Percentiles rank a stretch among this genome's conserved stretches.
These are phyloP conservation scores for Oscheius sp. DNA, from an alignment of 1,140 invertebrate species.

Conservation along the genomic window DNA sequence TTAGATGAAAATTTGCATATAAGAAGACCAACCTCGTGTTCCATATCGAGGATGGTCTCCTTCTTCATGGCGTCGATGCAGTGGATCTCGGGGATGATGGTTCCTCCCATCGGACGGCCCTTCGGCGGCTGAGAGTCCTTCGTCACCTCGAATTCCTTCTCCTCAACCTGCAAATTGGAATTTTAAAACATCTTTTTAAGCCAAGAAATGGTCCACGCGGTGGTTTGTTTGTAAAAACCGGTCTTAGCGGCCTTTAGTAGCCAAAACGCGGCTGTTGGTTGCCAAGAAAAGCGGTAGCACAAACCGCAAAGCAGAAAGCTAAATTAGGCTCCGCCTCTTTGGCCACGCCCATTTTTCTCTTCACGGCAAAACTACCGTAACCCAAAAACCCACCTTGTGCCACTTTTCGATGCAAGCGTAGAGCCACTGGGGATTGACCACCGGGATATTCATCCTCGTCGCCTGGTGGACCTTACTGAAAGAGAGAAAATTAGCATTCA, in stretches of 20 bases:
- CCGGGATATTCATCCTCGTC: constrained; percentile 7
- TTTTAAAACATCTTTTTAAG: neutral
- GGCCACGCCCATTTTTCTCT: too few species aligned
- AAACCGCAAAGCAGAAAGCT: too few species aligned
- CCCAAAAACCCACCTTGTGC: constrained; percentile 24
- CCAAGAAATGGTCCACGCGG: too few species aligned
- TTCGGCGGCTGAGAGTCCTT: constrained; percentile 22
- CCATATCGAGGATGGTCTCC: constrained; percentile 25
- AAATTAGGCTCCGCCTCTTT: too few species aligned
- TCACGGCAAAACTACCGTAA: too few species aligned
- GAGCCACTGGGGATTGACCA: constrained; percentile 30
- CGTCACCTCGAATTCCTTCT: constrained; percentile 28
- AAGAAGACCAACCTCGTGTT: constrained; percentile 32
- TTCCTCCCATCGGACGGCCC: constrained; percentile 10
- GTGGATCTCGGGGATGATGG: constrained; percentile 28
- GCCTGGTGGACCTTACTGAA: constrained; percentile 39
- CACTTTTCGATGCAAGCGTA: constrained; percentile 37
- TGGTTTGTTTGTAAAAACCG: too few species aligned
- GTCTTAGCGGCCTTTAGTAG: too few species aligned
- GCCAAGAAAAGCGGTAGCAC: too few species aligned
- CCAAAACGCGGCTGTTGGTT: too few species aligned
- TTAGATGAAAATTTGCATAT: neutral
- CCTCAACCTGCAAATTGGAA: neutral
- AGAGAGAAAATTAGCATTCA: constrained; percentile 8
- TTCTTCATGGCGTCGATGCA: constrained; percentile 35